These are phyloP conservation scores for Aulostomus chinensis DNA, from an alignment of 2,797 vertebrate species.

Conservation along the genomic window DNA sequence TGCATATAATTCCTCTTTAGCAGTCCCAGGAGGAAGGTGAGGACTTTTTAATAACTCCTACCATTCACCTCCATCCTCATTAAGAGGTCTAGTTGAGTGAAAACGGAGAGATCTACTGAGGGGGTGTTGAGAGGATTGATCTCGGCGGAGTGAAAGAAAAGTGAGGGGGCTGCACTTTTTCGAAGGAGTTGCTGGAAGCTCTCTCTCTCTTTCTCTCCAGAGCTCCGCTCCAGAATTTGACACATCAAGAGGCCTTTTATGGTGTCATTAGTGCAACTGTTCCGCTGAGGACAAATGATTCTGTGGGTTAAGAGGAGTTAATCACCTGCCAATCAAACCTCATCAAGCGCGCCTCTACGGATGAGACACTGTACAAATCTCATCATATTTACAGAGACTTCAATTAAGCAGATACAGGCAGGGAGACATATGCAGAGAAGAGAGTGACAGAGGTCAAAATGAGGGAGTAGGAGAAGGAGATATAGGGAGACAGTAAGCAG, in stretches of 20 bases:
- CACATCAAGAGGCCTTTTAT: slow-evolving; percentile 66
- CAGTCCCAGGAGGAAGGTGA: slow-evolving; percentile 64
- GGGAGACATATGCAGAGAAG: slow-evolving; percentile 38
- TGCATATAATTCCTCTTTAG: slow-evolving; percentile 75
- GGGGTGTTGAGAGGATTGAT: slow-evolving; percentile 64
- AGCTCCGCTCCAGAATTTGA: slow-evolving; percentile 51
- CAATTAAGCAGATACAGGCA: slow-evolving; percentile 62
- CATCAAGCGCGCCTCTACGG: slow-evolving; percentile 63
- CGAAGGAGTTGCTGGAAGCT: slow-evolving; percentile 49
- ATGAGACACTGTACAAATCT: slow-evolving; percentile 64
- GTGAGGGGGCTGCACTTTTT: slow-evolving; percentile 52
- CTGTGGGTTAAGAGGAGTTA: slow-evolving; percentile 79
- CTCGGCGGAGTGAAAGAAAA: slow-evolving; percentile 39
- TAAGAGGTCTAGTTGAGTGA: slow-evolving; percentile 63
- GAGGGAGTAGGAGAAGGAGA: slow-evolving; percentile 10
- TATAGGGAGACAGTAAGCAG: slow-evolving; percentile 50
- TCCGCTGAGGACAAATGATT: slow-evolving; percentile 69
- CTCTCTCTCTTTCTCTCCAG: slow-evolving; percentile 23
- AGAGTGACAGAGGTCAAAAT: slow-evolving; percentile 34
- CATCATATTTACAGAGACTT: slow-evolving; percentile 67
- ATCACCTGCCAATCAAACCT: slow-evolving; percentile 77
- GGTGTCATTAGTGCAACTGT: slow-evolving; percentile 72
- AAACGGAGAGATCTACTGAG: slow-evolving; percentile 51
- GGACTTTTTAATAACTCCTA: slow-evolving; percentile 79
- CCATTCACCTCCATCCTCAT: slow-evolving; percentile 75